Evolutionary conservation across 2,888 invertebrate species (phyloP).

Genomic region (Psylliodes chrysocephalus): DNA sequence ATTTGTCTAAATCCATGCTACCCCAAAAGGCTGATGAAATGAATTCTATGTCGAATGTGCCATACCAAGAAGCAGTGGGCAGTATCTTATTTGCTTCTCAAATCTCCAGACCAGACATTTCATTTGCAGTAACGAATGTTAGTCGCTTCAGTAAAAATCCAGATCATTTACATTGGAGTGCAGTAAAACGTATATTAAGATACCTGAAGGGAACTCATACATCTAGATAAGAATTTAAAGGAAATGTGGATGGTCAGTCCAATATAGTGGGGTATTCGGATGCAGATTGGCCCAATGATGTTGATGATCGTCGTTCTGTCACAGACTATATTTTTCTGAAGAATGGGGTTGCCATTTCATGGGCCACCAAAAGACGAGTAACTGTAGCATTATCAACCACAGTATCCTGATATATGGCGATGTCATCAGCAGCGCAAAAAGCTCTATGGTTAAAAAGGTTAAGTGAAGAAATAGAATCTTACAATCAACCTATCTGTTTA

Average conservation of each 20-base stretch:
- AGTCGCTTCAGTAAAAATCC: conserved; percentile 19
- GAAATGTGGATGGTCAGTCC: background rate
- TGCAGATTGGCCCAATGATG: conserved; percentile 13
- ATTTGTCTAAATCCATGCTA: conserved; percentile 14
- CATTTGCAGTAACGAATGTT: conserved; percentile 10
- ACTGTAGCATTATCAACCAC: conserved; percentile 8
- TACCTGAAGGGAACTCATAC: conserved; percentile 17
- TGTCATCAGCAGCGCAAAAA: conserved; percentile 9
- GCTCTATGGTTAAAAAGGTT: conserved; percentile 3
- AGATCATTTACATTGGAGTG: conserved; percentile 8
- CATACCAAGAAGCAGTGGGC: conserved; percentile 33
- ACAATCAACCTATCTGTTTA: background rate
- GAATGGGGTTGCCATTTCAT: conserved; percentile 4
- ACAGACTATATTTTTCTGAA: conserved; percentile 13
- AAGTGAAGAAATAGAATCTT: background rate
- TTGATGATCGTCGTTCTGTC: conserved; percentile 6
- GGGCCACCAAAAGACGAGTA: conserved; percentile 3
- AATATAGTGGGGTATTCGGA: conserved; percentile 8
- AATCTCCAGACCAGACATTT: conserved; percentile 27
- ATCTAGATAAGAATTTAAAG: background rate
- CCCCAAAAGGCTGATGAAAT: conserved; percentile 1
- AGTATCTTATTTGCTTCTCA: conserved; percentile 15
- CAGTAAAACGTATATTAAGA: too few species aligned
- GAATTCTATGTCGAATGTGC: background rate
- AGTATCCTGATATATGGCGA: conserved; percentile 13